Evolutionary conservation across 1,140 invertebrate genomes (phyloP), one percentile per base, ranked within the genome.

Genomic region (Aphelinus atriplicis): DNA sequence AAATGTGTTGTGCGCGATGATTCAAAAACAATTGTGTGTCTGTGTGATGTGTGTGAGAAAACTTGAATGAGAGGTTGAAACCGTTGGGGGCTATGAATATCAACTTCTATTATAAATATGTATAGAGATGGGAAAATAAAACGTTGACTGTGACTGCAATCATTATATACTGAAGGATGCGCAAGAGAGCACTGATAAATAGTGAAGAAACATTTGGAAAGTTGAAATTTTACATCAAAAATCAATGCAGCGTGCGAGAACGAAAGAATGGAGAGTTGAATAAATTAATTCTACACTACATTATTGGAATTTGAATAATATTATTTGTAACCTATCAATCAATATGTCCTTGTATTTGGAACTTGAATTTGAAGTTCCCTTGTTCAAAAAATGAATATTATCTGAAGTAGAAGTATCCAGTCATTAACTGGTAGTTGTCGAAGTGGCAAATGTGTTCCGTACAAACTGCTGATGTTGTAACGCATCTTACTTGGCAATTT

Each of bases 131-230:
- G 55, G 55, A 47, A 72, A 66, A 76, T 64, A 77, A 53, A 64
- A 80, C 78, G 80, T 85, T 85, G 79, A 85, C 85, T 87, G 85
- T 87, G 85, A 87, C 85, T 87, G 85, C 85, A 87, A 87, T 87
- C 85, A 87, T 85, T 83, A 83, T 79, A 81, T 80, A 81, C 65
- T 68, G 78, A 79, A 76, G 70, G 51, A 73, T 55, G 78, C 74
- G 76, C 55, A 71, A 70, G 70, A 58, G n/a, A 74, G 47, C 43
- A 68, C 42, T 62, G 56, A 70, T 53, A 70, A 10, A 47, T 58
- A 60, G 60, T 69, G 71, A 45, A 51, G 45, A 62, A 42, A 72
- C 62, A 51, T 42, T 42, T 42, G 50, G 50, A 50, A 65, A 47
- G 9, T 76, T 68, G 68, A 63, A 72, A 67, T 67, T 76, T 72